These are phyloP conservation scores for Steinernema scapterisci DNA, from an alignment of 2,888 invertebrate species.

Conservation along the genomic window DNA sequence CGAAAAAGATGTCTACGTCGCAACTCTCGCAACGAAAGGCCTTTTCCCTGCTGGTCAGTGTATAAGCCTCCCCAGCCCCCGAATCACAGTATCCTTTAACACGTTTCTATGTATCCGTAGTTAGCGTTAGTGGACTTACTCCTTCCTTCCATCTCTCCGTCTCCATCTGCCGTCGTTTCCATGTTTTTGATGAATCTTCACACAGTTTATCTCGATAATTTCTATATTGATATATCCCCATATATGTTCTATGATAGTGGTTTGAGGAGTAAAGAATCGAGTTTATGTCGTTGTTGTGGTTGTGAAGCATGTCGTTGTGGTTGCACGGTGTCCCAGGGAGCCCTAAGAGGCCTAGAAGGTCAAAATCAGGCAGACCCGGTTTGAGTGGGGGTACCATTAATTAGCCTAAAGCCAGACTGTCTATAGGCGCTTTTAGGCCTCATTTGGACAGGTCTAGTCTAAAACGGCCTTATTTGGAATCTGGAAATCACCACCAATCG, in stretches of 20 bases:
- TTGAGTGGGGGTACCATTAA: no score
- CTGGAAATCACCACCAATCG: no score
- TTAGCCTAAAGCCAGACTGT: no score
- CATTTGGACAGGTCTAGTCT: no score
- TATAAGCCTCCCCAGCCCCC: conserved; percentile 3
- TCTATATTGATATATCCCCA: conserved; percentile 13
- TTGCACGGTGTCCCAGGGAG: no score
- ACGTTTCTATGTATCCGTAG: neutral
- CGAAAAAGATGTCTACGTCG: no score
- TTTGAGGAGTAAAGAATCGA: conserved; percentile 28
- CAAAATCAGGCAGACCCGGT: no score
- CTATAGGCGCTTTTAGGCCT: no score
- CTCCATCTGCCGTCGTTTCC: no score
- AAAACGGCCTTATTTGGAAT: no score
- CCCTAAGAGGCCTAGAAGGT: no score
- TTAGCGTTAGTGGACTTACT: neutral
- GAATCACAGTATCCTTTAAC: neutral
- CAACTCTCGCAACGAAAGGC: conserved; percentile 18
- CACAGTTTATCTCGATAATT: neutral
- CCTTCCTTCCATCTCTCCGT: neutral
- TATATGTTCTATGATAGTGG: conserved; percentile 27
- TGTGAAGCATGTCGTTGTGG: neutral
- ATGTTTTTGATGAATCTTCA: neutral
- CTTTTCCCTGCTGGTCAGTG: conserved; percentile 27
- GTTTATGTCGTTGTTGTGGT: neutral